Evolutionary conservation across 2,797 vertebrate genomes (phyloP), one percentile per base, ranked within the genome.

Genomic region (Lepus townsendii): DNA sequence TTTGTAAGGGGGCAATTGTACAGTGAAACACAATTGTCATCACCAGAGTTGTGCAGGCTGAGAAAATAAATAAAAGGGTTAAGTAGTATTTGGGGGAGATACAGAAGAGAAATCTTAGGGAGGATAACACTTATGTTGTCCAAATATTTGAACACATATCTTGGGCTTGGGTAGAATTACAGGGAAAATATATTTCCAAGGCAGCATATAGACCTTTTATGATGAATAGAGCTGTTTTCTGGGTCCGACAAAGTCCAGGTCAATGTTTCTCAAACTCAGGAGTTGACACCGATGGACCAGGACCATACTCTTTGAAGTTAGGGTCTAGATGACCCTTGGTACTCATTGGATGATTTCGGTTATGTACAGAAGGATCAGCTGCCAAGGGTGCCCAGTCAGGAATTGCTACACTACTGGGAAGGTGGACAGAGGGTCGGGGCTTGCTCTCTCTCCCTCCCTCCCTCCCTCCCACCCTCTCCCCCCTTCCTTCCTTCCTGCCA

Each of bases 91-190:
- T 27, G 35, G 14, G 12, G 57, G 26, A 50, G 20, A 60, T 83
- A 94, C 94, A 65, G 30, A 35, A 85, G 47, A 82, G 22, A 69
- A 65, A 2, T 83, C 30, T 93, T 69, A 20, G 4, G 35, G 66
- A 78, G 24, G 30, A 19, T 38, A 90, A 12, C 82, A 85, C 62
- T 88, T 91, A 57, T 75, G 1, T 83, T 38, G 30, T 68, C 52
- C 66, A 78, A 62, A 60, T 94, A 75, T 93, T 83, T 90, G 35
- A 79, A 71, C 17, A 80, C 52, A 75, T 91, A 13, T 9, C n/a
- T 57, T 90, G 57, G 50, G 24, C 26, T 35, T 79, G 47, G n/a
- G 4, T 83, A 69, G 62, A 93, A 60, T 63, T 65, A 84, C 14
- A 91, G 11, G 16, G 65, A 80, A 72, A 16, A 80, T 54, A 19